These are phyloP conservation scores for Isurus oxyrinchus DNA, from an alignment of 2,113 vertebrate species.

Conservation along the genomic window DNA sequence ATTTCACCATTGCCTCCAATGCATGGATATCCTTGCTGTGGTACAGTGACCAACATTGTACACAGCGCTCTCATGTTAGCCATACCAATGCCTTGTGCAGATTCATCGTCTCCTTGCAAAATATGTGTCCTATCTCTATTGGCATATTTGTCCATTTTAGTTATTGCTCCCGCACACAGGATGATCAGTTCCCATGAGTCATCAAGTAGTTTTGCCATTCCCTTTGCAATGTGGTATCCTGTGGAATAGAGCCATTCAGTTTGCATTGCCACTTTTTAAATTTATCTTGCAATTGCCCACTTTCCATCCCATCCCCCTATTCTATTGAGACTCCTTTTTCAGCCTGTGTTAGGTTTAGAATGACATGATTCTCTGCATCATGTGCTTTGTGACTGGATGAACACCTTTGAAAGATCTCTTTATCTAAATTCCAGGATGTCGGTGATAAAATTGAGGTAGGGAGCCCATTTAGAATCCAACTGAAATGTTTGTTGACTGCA, in stretches of 20 bases:
- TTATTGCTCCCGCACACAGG: background rate
- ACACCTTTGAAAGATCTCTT: background rate
- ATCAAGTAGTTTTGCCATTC: background rate
- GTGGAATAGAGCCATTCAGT: background rate
- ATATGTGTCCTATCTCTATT: too few relatives aligned
- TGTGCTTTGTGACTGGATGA: background rate
- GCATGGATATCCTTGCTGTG: background rate
- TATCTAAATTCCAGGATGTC: background rate
- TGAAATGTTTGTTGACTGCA: background rate
- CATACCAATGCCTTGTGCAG: background rate
- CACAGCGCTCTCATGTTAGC: background rate
- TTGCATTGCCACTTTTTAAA: background rate
- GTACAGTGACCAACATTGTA: background rate
- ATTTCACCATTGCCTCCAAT: background rate
- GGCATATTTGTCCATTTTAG: background rate
- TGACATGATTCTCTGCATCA: background rate
- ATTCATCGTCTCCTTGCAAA: background rate
- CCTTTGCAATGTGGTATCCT: background rate
- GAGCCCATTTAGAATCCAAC: background rate
- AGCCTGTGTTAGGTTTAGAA: background rate
- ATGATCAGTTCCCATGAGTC: too few relatives aligned
- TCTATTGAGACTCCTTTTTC: background rate
- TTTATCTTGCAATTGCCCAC: background rate
- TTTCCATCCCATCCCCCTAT: background rate
- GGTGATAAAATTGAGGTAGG: background rate